These are phyloP conservation scores for Apamea sordens DNA, from an alignment of 2,888 invertebrate genomes.

Conservation along the genomic window DNA sequence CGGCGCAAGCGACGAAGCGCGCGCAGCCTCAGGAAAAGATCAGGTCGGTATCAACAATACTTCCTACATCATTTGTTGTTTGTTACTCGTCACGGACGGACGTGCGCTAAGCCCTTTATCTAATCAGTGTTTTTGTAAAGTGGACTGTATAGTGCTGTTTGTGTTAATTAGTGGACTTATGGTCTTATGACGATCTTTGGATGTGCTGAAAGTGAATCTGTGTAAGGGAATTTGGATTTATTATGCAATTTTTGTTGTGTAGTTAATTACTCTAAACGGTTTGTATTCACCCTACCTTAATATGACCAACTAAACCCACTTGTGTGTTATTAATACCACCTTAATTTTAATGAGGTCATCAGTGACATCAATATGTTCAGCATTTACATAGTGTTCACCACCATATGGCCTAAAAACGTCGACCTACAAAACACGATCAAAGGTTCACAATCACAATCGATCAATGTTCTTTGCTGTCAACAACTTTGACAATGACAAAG, in stretches of 20 bases:
- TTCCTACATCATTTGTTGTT: slow-evolving; percentile 84
- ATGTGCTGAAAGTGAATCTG: slow-evolving; percentile 61
- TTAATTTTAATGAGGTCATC: slow-evolving; percentile 34
- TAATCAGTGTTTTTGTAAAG: slow-evolving; percentile 59
- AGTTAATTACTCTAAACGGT: slow-evolving; percentile 17
- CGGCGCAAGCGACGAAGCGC: slow-evolving; percentile 82
- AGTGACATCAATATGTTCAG: neutral
- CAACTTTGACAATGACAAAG: slow-evolving; percentile 39
- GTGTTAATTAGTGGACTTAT: slow-evolving; percentile 57
- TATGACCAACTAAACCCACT: neutral
- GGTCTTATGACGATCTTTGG: slow-evolving; percentile 66
- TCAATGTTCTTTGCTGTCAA: slow-evolving; percentile 11
- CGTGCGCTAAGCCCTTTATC: slow-evolving; percentile 70
- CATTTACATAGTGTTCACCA: neutral
- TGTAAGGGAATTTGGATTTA: slow-evolving; percentile 57
- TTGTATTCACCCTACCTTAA: slow-evolving; percentile 14
- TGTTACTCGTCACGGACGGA: slow-evolving; percentile 73
- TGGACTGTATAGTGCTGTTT: slow-evolving; percentile 59
- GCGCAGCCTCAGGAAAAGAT: slow-evolving; percentile 86
- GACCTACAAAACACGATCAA: slow-evolving; percentile 15
- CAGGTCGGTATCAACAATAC: slow-evolving; percentile 79
- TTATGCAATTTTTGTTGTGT: neutral
- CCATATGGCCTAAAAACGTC: neutral
- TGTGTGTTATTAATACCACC: too few species aligned
- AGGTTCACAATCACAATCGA: slow-evolving; percentile 12